These are phyloP conservation scores for Ichneumon xanthorius DNA, from an alignment of 2,888 invertebrate genomes.

Conservation along the genomic window DNA sequence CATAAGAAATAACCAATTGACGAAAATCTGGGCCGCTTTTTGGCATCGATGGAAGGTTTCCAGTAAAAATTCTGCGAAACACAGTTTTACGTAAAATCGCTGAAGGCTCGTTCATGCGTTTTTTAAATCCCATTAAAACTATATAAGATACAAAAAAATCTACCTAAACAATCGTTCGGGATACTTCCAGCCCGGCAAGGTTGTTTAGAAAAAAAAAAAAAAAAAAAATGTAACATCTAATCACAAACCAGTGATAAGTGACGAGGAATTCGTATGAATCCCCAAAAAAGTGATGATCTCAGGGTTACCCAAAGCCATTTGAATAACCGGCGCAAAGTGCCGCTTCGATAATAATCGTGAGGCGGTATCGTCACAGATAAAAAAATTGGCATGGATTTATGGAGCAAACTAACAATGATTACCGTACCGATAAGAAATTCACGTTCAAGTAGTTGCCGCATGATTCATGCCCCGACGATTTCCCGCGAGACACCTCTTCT, in stretches of 20 bases:
- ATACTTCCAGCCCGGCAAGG: too few species aligned
- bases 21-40: not conserved
- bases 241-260: not conserved
- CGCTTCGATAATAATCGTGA: slow-evolving; percentile 23
- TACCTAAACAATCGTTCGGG: too few species aligned
- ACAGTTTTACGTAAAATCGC: too few species aligned
- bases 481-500: not conserved
- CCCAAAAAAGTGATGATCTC: slow-evolving; percentile 22
- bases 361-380: slow-evolving; percentile 31
- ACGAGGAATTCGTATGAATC: not conserved
- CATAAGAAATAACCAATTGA: not conserved
- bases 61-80: too few species aligned
- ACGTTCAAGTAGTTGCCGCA: slow-evolving; percentile 27
- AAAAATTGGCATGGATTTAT: slow-evolving; percentile 41
- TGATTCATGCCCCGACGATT: slow-evolving; percentile 31
- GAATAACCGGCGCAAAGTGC: slow-evolving; percentile 9
- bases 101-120: too few species aligned
- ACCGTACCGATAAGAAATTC: slow-evolving; percentile 36
- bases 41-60: too few species aligned
- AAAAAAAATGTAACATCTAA: not conserved
- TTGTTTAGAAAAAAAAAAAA: not conserved
- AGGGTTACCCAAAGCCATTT: not conserved
- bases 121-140: not conserved
- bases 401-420: slow-evolving; percentile 53
- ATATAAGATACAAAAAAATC: not conserved